A percentile compares a stretch with the other conserved stretches of the same genome.
Conservation (phyloP, 2,113 vertebrate species). For the Microcebus jonahi region DNA sequence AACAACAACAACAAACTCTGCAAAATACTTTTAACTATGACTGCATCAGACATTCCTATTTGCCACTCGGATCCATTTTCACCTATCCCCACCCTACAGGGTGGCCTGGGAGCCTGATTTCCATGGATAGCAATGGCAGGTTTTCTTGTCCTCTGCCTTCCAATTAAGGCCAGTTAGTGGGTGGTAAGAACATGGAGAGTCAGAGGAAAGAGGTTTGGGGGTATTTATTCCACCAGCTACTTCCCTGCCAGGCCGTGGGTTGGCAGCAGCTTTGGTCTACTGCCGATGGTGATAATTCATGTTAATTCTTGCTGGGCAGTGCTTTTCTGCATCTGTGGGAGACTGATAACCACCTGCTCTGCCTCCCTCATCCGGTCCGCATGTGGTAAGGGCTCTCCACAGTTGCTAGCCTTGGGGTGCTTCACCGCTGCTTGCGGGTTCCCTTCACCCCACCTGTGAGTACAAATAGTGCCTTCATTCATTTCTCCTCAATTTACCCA, state of each 20-base stretch:
- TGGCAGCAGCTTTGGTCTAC: background rate
- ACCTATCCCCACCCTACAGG: background rate
- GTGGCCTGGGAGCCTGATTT: background rate
- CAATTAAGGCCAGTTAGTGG: background rate
- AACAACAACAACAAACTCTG: background rate
- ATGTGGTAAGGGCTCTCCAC: background rate
- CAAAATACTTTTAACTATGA: background rate
- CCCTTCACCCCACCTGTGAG: background rate
- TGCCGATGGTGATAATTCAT: background rate
- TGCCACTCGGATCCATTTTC: background rate
- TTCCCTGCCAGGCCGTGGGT: background rate
- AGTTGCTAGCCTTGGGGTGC: background rate
- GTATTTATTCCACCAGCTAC: slow-evolving; percentile 4
- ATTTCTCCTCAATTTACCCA: background rate
- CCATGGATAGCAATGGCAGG: background rate
- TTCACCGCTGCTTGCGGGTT: background rate
- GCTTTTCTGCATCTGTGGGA: background rate
- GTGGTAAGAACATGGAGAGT: background rate
- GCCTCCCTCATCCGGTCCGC: rapidly evolving
- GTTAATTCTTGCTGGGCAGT: background rate
- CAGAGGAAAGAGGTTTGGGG: background rate
- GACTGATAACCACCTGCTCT: background rate
- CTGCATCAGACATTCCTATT: background rate
- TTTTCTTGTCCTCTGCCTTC: background rate
- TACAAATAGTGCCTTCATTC: background rate